Evolutionary conservation across 2,888 invertebrate species (phyloP).

Genomic region (Eurytoma californica): DNA sequence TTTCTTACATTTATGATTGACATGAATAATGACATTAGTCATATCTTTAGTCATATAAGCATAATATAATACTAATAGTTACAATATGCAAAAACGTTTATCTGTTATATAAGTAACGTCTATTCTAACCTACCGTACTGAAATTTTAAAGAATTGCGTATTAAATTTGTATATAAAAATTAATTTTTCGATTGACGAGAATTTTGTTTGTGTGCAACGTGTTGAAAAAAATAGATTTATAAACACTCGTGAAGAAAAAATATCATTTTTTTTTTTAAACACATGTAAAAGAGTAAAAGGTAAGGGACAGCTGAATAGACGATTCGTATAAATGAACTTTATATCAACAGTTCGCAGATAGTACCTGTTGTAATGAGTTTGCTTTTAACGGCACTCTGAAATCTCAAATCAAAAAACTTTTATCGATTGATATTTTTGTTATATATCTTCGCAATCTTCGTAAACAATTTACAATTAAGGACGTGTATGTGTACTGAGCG

Average conservation of each 20-base stretch:
- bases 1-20: conserved; percentile 1
- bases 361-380: conserved; percentile 7
- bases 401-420: conserved; percentile 4
- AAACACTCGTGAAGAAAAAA: no score
- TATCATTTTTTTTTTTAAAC: no score
- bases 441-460: conserved; percentile 8
- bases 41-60: conserved; percentile 31
- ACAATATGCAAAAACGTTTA: no score
- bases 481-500: conserved; percentile 50
- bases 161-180: no score
- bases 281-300: no score
- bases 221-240: no score
- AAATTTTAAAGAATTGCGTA: not conserved
- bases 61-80: conserved; percentile 14
- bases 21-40: no score
- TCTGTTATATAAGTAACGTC: not conserved
- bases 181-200: no score
- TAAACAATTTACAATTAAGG: conserved; percentile 19
- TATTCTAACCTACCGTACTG: not conserved
- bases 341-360: no score
- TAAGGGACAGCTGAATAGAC: no score
- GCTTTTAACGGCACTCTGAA: conserved; percentile 22
- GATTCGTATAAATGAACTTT: no score
- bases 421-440: conserved; percentile 44
- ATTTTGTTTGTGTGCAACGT: no score